Conservation (phyloP, 2,888 invertebrate genomes). For the Epirrhoe alternata region DNA sequence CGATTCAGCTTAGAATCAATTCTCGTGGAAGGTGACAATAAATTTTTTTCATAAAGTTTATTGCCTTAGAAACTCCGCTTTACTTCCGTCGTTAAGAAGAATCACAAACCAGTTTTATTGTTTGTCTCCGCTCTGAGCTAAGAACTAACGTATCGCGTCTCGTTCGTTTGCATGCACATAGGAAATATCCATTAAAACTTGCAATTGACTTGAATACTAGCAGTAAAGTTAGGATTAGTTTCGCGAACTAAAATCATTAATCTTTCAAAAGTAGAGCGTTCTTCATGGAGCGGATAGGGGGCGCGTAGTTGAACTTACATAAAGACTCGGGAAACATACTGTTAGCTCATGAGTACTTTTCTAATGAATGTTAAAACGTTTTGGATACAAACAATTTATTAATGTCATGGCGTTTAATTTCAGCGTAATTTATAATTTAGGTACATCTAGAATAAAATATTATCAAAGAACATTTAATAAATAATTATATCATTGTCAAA, state of each 20-base stretch:
- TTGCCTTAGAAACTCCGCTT: slow-evolving; percentile 20
- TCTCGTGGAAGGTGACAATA: slow-evolving; percentile 18
- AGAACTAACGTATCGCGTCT: slow-evolving; percentile 42
- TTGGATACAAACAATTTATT: too few relatives aligned
- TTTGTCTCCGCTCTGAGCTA: slow-evolving; percentile 8
- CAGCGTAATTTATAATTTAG: too few relatives aligned
- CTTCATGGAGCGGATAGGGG: slow-evolving; percentile 35
- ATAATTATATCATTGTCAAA: too few relatives aligned
- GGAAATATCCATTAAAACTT: slow-evolving; percentile 74
- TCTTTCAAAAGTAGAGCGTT: slow-evolving; percentile 58
- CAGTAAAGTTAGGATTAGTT: slow-evolving; percentile 70
- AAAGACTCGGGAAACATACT: slow-evolving; percentile 15
- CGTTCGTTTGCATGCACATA: slow-evolving; percentile 60
- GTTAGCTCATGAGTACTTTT: slow-evolving; percentile 9
- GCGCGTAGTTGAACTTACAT: slow-evolving; percentile 15
- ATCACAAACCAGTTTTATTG: slow-evolving; percentile 19
- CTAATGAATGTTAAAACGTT: slow-evolving; percentile 1
- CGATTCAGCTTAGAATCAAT: slow-evolving; percentile 33
- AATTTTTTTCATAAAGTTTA: slow-evolving; percentile 32
- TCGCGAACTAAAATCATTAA: slow-evolving; percentile 71
- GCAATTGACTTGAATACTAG: slow-evolving; percentile 64
- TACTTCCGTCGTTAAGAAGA: slow-evolving; percentile 26
- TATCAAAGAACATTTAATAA: too few relatives aligned
- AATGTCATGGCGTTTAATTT: too few relatives aligned
- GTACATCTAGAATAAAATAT: too few relatives aligned